Percentiles rank a stretch among this genome's conserved stretches.
Conservation (phyloP, 2,888 invertebrate species). For the Opisthograptis luteolata region DNA sequence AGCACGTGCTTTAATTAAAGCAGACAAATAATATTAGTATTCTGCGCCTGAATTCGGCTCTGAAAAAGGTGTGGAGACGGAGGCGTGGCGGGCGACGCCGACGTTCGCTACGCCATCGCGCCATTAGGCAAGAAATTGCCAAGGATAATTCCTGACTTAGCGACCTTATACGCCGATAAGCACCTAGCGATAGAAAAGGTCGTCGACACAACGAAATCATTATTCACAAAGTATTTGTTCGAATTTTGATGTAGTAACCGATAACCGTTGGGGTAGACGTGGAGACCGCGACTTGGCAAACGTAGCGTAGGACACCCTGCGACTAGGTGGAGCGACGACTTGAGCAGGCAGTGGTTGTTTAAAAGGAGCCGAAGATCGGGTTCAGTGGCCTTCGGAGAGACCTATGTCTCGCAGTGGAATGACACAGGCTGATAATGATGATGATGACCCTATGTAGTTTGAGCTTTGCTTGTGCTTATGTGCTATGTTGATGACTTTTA, state of each 20-base stretch:
- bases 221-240: slow-evolving; percentile 27
- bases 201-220: slow-evolving; percentile 31
- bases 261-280: too few relatives aligned
- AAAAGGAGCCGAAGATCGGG: too few relatives aligned
- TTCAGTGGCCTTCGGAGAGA: too few relatives aligned
- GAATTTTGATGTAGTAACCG: slow-evolving; percentile 27
- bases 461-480: background rate
- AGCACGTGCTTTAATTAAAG: slow-evolving; percentile 13
- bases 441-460: too few relatives aligned
- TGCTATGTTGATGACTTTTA: background rate
- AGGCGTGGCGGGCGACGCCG: slow-evolving; percentile 35
- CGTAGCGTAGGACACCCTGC: too few relatives aligned
- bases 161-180: slow-evolving; percentile 35
- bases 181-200: slow-evolving; percentile 30
- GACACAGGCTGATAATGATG: too few relatives aligned
- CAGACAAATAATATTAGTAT: slow-evolving; percentile 34
- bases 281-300: too few relatives aligned
- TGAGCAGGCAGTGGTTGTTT: too few relatives aligned
- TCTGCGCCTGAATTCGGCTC: slow-evolving; percentile 41
- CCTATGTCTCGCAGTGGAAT: too few relatives aligned
- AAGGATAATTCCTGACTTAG: slow-evolving; percentile 46
- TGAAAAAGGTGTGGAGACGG: slow-evolving; percentile 39
- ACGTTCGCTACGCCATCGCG: slow-evolving; percentile 39
- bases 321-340: too few relatives aligned
- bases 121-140: slow-evolving; percentile 49